Evolutionary conservation across 2,888 invertebrate species (phyloP).

Genomic region (Caenorhabditis sp.): DNA sequence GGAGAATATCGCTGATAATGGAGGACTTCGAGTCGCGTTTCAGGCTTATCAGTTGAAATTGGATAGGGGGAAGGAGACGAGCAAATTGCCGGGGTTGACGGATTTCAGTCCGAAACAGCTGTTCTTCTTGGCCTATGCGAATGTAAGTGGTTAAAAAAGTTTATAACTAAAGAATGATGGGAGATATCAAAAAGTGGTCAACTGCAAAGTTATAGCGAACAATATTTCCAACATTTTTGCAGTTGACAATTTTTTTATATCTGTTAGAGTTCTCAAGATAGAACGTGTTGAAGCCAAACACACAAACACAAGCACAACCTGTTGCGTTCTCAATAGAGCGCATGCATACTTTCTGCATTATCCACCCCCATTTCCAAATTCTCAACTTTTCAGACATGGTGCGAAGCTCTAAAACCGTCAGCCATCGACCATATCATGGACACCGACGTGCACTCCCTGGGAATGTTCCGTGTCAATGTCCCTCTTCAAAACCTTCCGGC

Average conservation of each 20-base stretch:
- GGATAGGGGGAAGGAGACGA: constrained; percentile 60
- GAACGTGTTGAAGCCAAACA: too few species aligned
- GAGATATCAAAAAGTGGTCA: too few species aligned
- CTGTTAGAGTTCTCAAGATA: too few species aligned
- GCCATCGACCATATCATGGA: constrained; percentile 77
- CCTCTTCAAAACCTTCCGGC: constrained; percentile 72
- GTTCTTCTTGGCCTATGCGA: constrained; percentile 85
- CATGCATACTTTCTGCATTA: not conserved
- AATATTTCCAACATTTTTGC: too few species aligned
- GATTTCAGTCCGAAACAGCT: constrained; percentile 84
- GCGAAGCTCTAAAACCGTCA: constrained; percentile 75
- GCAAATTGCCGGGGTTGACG: constrained; percentile 82
- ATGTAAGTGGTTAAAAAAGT: constrained; percentile 59
- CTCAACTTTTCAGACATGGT: constrained; percentile 75
- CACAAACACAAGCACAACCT: too few species aligned
- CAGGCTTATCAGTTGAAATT: constrained; percentile 71
- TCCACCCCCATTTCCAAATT: not conserved
- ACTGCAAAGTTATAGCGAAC: too few species aligned
- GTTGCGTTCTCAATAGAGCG: too few species aligned
- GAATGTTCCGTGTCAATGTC: constrained; percentile 69
- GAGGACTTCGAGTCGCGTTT: constrained; percentile 77
- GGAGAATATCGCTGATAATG: constrained; percentile 81
- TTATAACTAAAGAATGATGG: not conserved
- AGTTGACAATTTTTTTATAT: too few species aligned
- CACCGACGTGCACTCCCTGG: constrained; percentile 76